phyloP scores from a whole-genome alignment of 2,797 vertebrate genomes.

The Rhinogobio ventralis region DNA sequence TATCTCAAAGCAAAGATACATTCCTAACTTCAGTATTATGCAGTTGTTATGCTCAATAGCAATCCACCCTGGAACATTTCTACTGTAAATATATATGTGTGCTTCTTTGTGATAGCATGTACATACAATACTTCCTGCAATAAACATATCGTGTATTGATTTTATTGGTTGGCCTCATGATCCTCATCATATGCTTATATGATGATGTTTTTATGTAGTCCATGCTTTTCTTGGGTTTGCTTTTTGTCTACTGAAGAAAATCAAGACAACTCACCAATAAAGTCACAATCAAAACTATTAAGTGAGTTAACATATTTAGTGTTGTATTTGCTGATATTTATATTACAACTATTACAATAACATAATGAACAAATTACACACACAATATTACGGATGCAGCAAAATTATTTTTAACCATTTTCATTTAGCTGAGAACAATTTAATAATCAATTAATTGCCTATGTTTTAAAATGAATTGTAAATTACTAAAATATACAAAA shows the following conservation, averaged over 20 bases:
- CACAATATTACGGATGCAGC: no score
- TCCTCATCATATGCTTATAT: neutral
- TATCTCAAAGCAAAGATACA: conserved; percentile 82
- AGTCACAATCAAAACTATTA: no score
- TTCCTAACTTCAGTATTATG: conserved; percentile 80
- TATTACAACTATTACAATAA: no score
- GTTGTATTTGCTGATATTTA: no score
- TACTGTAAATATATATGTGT: conserved; percentile 76
- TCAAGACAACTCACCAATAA: no score
- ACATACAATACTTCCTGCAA: conserved; percentile 75
- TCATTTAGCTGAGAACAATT: no score
- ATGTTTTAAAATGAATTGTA: no score
- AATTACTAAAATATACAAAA: no score
- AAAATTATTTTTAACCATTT: no score
- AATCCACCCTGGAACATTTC: conserved; percentile 71
- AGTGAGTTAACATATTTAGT: no score
- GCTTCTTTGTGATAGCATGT: conserved; percentile 74
- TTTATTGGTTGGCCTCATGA: neutral
- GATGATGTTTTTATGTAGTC: neutral
- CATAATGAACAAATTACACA: no score
- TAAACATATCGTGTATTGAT: conserved; percentile 71
- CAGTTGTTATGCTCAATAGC: conserved; percentile 65
- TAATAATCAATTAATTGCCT: no score
- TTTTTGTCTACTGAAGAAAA: neutral
- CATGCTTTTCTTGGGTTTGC: neutral